phyloP scores from a whole-genome alignment of 2,888 invertebrate genomes.

The Ormyrus pomaceus region DNA sequence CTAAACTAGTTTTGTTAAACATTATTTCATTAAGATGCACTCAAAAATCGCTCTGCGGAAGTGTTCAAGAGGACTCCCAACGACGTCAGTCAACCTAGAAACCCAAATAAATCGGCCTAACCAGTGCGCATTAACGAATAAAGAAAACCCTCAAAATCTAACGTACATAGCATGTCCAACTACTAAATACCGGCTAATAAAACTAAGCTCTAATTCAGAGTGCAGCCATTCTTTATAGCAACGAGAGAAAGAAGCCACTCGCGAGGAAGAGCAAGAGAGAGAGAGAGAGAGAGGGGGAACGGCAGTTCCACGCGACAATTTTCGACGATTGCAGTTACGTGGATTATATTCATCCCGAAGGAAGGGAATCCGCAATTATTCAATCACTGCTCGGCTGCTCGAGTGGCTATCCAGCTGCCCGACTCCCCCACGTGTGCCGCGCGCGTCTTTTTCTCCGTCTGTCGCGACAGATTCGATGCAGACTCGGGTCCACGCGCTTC shows the following conservation, averaged over 20 bases:
- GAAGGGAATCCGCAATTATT: conserved; percentile 70
- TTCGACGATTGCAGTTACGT: conserved; percentile 65
- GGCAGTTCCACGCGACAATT: conserved; percentile 60
- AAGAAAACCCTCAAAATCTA: no score
- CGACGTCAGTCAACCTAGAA: no score
- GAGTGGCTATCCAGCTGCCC: conserved; percentile 1
- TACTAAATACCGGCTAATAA: no score
- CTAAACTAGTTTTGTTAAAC: no score
- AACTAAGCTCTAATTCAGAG: no score
- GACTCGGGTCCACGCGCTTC: neutral
- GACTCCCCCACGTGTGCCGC: neutral
- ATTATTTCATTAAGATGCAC: no score
- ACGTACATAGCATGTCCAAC: no score
- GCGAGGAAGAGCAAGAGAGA: conserved; percentile 18
- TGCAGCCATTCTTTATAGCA: no score
- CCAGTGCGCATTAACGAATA: no score
- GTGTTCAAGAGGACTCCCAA: no score
- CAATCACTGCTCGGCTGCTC: conserved; percentile 65
- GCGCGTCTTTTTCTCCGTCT: neutral
- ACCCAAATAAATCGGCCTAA: no score
- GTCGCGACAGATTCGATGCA: conserved; percentile 12
- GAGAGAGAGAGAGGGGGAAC: conserved; percentile 8
- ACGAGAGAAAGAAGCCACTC: neutral
- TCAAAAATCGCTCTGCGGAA: no score
- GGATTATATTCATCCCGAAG: conserved; percentile 58